phyloP scores from a whole-genome alignment of 2,113 vertebrate species.

The Otis tarda region DNA sequence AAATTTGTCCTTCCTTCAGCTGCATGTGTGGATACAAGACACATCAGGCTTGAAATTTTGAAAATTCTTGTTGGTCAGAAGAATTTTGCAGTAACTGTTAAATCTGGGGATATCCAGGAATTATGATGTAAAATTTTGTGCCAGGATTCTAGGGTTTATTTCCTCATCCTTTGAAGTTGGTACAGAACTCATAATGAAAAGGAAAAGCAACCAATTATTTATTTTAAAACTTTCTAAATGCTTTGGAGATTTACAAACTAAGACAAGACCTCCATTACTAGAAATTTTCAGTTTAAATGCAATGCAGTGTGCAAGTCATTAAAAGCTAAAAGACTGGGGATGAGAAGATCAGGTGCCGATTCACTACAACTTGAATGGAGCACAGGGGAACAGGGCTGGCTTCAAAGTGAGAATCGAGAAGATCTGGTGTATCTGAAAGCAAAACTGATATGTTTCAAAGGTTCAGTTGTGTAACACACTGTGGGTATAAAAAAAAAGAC shows the following conservation, averaged over 20 bases:
- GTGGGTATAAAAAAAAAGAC: not conserved
- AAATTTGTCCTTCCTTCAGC: not conserved
- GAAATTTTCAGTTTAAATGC: not conserved
- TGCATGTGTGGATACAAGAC: accelerated
- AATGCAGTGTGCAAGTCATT: not conserved
- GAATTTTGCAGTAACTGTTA: not conserved
- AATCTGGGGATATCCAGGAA: not conserved
- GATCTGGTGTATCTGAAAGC: not conserved
- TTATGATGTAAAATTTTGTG: not conserved
- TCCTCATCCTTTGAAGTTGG: not conserved
- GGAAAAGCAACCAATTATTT: too few relatives aligned
- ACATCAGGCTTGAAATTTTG: not conserved
- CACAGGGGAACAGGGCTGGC: not conserved
- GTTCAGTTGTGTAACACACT: accelerated
- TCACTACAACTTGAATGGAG: not conserved
- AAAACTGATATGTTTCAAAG: not conserved
- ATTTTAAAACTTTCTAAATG: not conserved
- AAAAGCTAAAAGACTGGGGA: not conserved
- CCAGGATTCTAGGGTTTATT: not conserved
- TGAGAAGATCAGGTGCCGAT: not conserved
- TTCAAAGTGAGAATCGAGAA: not conserved
- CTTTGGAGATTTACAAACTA: not conserved
- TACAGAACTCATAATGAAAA: not conserved
- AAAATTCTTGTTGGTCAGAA: not conserved
- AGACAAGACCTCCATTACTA: not conserved